phyloP scores from a whole-genome alignment of 1,140 invertebrate species.

The Listronotus bonariensis region DNA sequence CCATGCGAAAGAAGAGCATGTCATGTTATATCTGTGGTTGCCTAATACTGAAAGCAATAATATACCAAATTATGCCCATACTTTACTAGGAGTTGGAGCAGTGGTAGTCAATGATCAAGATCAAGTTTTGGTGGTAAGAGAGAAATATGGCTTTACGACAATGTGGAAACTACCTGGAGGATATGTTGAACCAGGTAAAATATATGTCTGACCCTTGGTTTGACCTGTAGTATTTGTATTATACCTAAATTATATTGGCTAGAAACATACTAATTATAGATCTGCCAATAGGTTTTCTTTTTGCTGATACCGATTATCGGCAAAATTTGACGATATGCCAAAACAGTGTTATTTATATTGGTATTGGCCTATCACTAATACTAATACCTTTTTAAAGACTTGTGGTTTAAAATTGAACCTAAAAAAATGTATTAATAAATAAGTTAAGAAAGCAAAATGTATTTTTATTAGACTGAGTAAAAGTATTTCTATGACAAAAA shows the following conservation, averaged over 20 bases:
- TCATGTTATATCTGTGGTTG: slow-evolving; percentile 83
- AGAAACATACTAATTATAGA: too few species aligned
- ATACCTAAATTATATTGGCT: too few species aligned
- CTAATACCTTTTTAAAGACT: too few species aligned
- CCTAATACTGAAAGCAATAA: slow-evolving; percentile 66
- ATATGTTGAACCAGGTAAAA: slow-evolving; percentile 81
- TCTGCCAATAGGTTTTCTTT: too few species aligned
- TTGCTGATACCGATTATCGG: too few species aligned
- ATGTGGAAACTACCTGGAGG: slow-evolving; percentile 92
- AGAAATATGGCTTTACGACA: slow-evolving; percentile 64
- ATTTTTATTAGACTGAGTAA: too few species aligned
- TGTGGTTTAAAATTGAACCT: too few species aligned
- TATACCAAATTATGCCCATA: slow-evolving; percentile 82
- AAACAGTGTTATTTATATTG: too few species aligned
- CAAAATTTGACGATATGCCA: too few species aligned
- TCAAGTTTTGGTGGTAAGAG: slow-evolving; percentile 79
- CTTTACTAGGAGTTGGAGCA: slow-evolving; percentile 85
- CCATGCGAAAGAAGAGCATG: slow-evolving; percentile 77
- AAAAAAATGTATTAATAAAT: too few species aligned
- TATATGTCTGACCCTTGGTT: slow-evolving; percentile 2
- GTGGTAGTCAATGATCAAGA: slow-evolving; percentile 78
- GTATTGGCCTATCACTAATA: too few species aligned
- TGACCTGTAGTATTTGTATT: background rate
- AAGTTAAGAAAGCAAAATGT: too few species aligned
- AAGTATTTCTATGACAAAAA: background rate